Evolutionary conservation across 2,888 invertebrate species (phyloP).

Genomic region (Plebejus melissa): DNA sequence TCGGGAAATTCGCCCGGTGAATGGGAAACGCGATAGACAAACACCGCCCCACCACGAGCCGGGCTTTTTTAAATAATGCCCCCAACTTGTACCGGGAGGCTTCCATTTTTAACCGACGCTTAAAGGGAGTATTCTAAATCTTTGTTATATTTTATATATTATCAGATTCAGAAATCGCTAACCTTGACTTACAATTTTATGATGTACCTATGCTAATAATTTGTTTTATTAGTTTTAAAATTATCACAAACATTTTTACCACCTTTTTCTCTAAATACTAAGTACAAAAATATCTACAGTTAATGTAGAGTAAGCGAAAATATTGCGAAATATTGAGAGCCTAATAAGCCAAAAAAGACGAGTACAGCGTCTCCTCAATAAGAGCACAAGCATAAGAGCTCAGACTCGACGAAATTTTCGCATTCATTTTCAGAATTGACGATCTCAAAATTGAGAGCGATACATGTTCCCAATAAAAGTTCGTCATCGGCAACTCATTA

Average conservation of each 20-base stretch:
- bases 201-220: too few relatives aligned
- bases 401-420: constrained; percentile 15
- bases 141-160: constrained; percentile 33
- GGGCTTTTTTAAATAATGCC: constrained; percentile 74
- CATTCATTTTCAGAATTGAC: constrained; percentile 21
- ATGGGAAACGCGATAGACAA: constrained; percentile 78
- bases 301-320: not conserved
- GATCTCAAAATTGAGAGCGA: constrained; percentile 15
- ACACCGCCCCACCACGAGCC: constrained; percentile 63
- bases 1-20: constrained; percentile 77
- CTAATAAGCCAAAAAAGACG: not conserved
- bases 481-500: constrained; percentile 21
- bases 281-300: too few relatives aligned
- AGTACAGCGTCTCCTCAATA: not conserved
- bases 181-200: not conserved
- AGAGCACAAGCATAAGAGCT: constrained; percentile 9
- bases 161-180: constrained; percentile 22
- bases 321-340: not conserved
- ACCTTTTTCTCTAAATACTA: not conserved
- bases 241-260: not conserved
- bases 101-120: constrained; percentile 43
- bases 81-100: constrained; percentile 48
- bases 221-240: not conserved
- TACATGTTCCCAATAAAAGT: constrained; percentile 16
- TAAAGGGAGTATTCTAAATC: constrained; percentile 39